Evolutionary conservation across 2,888 invertebrate species (phyloP), one percentile per base, ranked within the genome.

Genomic region (Timema podura): DNA sequence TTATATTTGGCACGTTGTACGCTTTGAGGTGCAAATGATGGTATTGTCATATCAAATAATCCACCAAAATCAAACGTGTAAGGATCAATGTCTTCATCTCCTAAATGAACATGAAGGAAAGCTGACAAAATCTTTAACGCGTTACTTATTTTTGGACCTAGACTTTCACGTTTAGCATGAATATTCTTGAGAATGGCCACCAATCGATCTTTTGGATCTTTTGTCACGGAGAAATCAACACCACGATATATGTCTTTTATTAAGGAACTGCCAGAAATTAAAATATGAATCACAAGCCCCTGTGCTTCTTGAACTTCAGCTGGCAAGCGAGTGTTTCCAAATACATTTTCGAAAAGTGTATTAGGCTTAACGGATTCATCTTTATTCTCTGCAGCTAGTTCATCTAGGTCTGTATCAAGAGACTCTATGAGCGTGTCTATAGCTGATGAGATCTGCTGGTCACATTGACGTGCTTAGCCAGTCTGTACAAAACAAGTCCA

Each of bases 51-150:
- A 47, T 67, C 64, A 45, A 70, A 68, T n/a, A 51, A 16, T 13
- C 66, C 61, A 30, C 16, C 54, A 67, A 70, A 70, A 44, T 70
- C 70, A 51, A 67, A 70, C n/a, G 70, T 70, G 16, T 70, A 64
- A 54, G 70, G 70, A 45, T 70, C 70, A 46, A 70, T 61, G 16
- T 67, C 47, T 10, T 47, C 51, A 5, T 67, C 48, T 15, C 48
- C 49, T 11, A 68, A 44, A 10, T 68, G 9, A 48, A 70, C 67
- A 11, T 68, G 51, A 48, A 70, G 64, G 51, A 67, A 68, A 13
- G 30, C 47, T 2, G 70, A 49, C 11, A 70, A 30, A 13, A 70
- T 15, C 46, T 70, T 16, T 5, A 70, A 51, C 11, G 70, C 67
- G 7, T 70, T 51, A 5, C n/a, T 46, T 49, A 67, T 61, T 8